A percentile compares a stretch with the other conserved stretches of the same genome.
These are phyloP conservation scores for Leptosomus discolor DNA, from an alignment of 2,113 vertebrate genomes.

Conservation along the genomic window DNA sequence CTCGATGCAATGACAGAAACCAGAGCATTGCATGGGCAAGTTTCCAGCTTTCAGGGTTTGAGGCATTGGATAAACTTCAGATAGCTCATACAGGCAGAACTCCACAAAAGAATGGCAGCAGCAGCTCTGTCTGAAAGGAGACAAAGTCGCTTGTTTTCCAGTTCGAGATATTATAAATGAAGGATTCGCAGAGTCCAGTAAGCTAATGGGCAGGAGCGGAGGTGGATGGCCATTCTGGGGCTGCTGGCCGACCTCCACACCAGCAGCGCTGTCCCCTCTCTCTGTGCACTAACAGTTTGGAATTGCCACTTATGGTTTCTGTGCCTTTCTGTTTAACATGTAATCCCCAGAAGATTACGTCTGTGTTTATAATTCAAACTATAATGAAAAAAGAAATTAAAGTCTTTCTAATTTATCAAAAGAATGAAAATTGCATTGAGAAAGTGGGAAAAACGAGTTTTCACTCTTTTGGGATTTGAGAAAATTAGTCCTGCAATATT, in stretches of 20 bases:
- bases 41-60: not conserved
- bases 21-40: accelerated
- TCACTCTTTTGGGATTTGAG: not conserved
- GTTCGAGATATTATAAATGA: accelerated
- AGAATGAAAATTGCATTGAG: not conserved
- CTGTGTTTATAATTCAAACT: constrained; percentile 24
- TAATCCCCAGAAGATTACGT: not conserved
- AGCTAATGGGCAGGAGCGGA: not conserved
- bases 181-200: not conserved
- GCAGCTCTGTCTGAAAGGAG: not conserved
- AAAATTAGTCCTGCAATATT: constrained; percentile 23
- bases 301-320: accelerated
- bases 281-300: not conserved
- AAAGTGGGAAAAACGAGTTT: not conserved
- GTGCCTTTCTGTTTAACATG: not conserved
- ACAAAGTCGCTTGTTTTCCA: not conserved
- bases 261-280: not conserved
- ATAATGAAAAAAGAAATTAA: constrained; percentile 41
- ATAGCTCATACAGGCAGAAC: not conserved
- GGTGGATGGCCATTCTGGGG: accelerated
- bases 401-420: constrained; percentile 40
- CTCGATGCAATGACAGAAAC: accelerated
- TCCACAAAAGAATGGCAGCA: accelerated
- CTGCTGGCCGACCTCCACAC: accelerated
- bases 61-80: not conserved